Base-by-base conservation (phyloP, 2,113 vertebrate species). In the Ictidomys tridecemlineatus region DNA sequence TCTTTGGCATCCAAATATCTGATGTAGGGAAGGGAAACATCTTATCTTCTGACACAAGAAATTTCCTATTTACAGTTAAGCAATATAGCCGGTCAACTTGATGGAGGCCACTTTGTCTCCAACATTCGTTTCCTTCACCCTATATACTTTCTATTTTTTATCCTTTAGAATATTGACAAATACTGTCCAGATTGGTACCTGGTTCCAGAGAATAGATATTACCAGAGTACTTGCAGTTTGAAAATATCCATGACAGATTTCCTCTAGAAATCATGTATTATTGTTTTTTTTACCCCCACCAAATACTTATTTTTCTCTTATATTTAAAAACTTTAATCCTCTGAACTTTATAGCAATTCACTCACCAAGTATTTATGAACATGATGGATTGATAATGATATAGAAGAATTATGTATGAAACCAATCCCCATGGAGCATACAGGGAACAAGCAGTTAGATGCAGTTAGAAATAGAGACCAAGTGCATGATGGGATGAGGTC, bases 311-410 rank as follows among this genome's bases (percentile, higher is more conserved):
- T 70, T 89, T 79, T 37, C 72, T 74, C 58, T 89, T 88, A n/a
- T 42, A 42, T 77, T 93, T 82, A 42, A 76, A 56, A 74, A n/a
- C n/a, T 85, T 96, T 34, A 83, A 58, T 78, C 17, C 32, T 78
- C 34, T 39, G 26, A 53, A 74, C 28, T 79, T 82, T 89, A 95
- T 89, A 86, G 83, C 42, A 92, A 89, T 89, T 30, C 26, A 22
- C 17, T 72, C 34, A 83, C 8, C 42, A 42, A 56, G 42, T 51
- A 90, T 70, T 82, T 90, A 63, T 48, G 82, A 83, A 32, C 37
- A 30, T 34, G 37, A 67, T n/a, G 56, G 6, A 69, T 37, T 74
- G 58, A 84, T 79, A 51, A 28, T 39, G 69, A 63, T 20, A 26
- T 9, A 63, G 32, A 63, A n/a, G 56, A 72, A 51, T 11, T 12